A percentile compares a stretch with the other conserved stretches of the same genome.
Evolutionary conservation across 2,113 vertebrate species (phyloP).

Genomic region (Athene cunicularia): DNA sequence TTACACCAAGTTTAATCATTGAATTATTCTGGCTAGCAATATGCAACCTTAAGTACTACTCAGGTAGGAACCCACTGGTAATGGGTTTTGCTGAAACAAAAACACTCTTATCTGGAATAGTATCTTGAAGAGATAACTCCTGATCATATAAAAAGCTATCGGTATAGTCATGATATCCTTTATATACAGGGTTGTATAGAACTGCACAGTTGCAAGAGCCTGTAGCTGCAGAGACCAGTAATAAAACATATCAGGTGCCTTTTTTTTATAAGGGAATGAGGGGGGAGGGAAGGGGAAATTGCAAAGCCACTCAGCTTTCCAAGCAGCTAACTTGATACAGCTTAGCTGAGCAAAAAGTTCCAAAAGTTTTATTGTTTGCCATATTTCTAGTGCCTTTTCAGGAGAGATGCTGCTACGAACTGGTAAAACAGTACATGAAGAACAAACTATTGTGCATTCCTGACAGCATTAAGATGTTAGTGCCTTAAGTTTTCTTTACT

Average conservation of each 20-base stretch:
- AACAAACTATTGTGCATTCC: constrained; percentile 41
- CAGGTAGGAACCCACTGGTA: constrained; percentile 60
- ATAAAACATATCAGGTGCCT: constrained; percentile 52
- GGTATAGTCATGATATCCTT: background rate
- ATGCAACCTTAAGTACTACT: constrained; percentile 50
- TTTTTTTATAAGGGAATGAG: background rate
- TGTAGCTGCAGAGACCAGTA: background rate
- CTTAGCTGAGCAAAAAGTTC: constrained; percentile 11
- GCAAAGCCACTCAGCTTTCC: background rate
- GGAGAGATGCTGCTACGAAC: constrained; percentile 48
- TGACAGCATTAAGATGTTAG: constrained; percentile 35
- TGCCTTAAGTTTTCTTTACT: constrained; percentile 63
- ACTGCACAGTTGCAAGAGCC: background rate
- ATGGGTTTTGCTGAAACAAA: constrained; percentile 45
- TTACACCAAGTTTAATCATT: background rate
- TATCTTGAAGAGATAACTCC: background rate
- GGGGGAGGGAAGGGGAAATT: background rate
- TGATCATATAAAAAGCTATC: background rate
- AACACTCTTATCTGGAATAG: background rate
- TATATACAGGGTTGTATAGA: background rate
- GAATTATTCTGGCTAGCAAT: constrained; percentile 58
- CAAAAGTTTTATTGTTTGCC: background rate
- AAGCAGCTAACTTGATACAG: background rate
- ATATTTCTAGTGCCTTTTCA: constrained; percentile 61
- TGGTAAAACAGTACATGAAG: background rate